Base-by-base conservation (phyloP, 2,113 vertebrate genomes). In the Zapornia atra region DNA sequence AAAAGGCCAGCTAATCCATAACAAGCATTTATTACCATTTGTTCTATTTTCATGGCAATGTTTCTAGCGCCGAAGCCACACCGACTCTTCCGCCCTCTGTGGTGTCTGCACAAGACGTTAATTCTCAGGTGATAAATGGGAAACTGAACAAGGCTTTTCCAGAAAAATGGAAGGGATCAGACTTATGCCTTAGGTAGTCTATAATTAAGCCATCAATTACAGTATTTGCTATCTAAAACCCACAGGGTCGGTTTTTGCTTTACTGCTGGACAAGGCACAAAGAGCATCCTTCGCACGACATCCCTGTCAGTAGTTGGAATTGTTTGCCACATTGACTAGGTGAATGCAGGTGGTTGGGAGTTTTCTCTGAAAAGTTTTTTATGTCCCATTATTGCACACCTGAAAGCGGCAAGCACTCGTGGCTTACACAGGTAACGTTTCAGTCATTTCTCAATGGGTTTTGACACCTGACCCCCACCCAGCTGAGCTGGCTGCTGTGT, bases 361-460 rank as follows among this genome's bases (percentile, higher is more conserved):
- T 51, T 79, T 89, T 48, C 46, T 88, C 61, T 60, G 33, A 11
- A 18, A 70, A 94, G 59, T 48, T 88, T 94, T 13, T 69, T 31
- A 7, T 68, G 12, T 12, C 42, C 53, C 40, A 22, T 15, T 17
- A 4, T 1, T 40, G 63, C 2, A 1, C 22, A 64, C 61, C 21
- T 1, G 3, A 50, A 50, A 87, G 70, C 33, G 19, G 44, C 17
- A 34, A 68, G 70, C 0, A 1, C 75, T 79, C 0, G 0, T 34
- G 22, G 71, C 79, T 84, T 40, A 33, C 0, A 0, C 0, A 0
- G 46, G 36, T 17, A 44, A 33, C 12, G 2, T 51, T 65, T 50
- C 66, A 21, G 29, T 34, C 40, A 17, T 33, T 40, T 18, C 38
- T 77, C n/a, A 4, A 6, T 16, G 26, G 4, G 4, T 42, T 71